Evolutionary conservation across 1,140 invertebrate species (phyloP).

Genomic region (Reticulitermes speratus): DNA sequence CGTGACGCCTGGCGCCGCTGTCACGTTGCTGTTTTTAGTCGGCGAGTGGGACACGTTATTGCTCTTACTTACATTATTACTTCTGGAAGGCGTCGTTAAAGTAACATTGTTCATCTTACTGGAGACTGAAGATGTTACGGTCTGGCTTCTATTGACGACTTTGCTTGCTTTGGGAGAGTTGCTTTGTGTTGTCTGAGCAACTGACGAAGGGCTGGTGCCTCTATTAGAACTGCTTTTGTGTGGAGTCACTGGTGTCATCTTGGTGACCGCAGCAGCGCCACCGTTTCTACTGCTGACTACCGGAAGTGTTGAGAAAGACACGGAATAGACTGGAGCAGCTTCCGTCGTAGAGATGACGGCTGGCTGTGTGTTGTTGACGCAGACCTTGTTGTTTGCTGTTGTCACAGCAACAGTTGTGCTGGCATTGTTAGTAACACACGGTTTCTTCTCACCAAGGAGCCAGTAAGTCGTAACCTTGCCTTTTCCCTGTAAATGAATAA

Average conservation of each 20-base stretch:
- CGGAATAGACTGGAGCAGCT: background rate
- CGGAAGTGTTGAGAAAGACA: background rate
- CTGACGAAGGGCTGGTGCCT: background rate
- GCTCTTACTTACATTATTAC: background rate
- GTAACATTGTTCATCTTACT: background rate
- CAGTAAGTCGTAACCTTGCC: constrained; percentile 88
- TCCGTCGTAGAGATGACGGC: background rate
- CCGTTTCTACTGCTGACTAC: background rate
- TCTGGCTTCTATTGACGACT: background rate
- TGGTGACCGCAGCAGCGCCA: background rate
- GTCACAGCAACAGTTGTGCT: background rate
- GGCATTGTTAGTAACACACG: background rate
- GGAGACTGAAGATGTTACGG: background rate
- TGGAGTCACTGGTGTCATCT: background rate
- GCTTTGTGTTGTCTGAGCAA: background rate
- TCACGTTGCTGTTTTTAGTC: background rate
- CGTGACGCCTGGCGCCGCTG: background rate
- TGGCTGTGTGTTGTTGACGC: background rate
- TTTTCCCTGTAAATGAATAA: constrained; percentile 66
- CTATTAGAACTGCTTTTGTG: background rate
- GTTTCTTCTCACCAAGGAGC: constrained; percentile 69
- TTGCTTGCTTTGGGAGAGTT: background rate
- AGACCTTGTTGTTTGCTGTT: background rate
- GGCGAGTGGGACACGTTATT: background rate
- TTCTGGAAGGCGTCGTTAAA: background rate